phyloP scores from a whole-genome alignment of 2,113 vertebrate genomes.

The human (Homo sapiens) region DNA sequence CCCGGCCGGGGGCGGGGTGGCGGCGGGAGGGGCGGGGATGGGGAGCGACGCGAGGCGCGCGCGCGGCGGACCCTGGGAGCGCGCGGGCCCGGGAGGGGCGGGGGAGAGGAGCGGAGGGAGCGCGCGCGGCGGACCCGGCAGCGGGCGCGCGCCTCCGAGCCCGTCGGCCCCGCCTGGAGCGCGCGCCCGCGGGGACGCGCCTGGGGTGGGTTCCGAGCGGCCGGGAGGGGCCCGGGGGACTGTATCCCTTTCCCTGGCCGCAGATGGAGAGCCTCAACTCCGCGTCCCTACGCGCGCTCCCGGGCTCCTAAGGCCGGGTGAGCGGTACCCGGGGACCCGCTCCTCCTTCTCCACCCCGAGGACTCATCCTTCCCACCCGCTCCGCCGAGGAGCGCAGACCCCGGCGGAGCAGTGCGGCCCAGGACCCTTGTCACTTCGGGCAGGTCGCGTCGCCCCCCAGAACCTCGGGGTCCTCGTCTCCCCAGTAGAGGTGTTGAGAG shows the following conservation, averaged over 20 bases:
- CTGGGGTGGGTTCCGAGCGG: not conserved
- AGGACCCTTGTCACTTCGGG: not conserved
- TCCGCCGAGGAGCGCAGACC: not conserved
- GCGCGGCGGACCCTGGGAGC: not conserved
- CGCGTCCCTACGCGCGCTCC: not conserved
- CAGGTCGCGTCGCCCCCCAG: not conserved
- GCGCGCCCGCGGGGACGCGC: constrained; percentile 13
- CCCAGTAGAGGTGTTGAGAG: not conserved
- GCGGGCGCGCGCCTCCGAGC: not conserved
- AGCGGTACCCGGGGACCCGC: not conserved
- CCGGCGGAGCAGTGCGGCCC: not conserved
- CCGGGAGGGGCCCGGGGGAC: too few relatives aligned
- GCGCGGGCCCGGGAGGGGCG: not conserved
- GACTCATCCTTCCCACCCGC: too few relatives aligned
- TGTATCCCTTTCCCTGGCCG: not conserved
- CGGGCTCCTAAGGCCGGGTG: not conserved
- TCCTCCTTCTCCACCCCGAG: not conserved
- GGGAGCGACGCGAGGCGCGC: not conserved
- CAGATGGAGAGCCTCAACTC: not conserved
- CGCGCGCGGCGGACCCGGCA: not conserved
- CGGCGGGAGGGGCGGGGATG: constrained; percentile 15
- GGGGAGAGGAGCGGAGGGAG: not conserved
- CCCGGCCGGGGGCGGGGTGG: constrained; percentile 67
- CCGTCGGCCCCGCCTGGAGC: not conserved
- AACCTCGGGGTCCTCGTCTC: not conserved